Base-by-base conservation (phyloP, 2,888 invertebrate species). In the Synanthedon andrenaeformis region DNA sequence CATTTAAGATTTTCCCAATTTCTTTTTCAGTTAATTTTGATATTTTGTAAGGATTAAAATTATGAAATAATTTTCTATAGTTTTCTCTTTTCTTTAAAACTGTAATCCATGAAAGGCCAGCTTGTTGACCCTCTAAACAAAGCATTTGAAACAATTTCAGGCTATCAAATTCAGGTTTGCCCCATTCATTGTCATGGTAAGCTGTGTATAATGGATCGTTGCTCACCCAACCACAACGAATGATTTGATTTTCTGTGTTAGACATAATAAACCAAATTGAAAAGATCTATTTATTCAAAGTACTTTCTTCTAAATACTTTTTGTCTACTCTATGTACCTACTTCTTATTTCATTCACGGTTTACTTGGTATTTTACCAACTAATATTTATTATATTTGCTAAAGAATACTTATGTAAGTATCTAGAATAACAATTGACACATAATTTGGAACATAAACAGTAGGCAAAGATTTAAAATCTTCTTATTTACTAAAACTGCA, bases 171-270 rank as follows among this genome's bases (percentile, higher is more conserved):
- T 73, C 66, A 52, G 83, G 83, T 60, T 65, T 68, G 28, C 85
- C 85, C 85, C 85, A 86, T 68, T 86, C 85, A 60, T 74, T 72
- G 58, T 86, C 85, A 58, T 86, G 85, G 54, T 86, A 85, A 23
- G 61, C 59, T 54, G 81, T 76, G 56, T 86, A 86, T 6, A 74
- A 54, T 42, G 76, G 75, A 62, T 85, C 80, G 55, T 76, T 60
- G 55, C 62, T 75, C 52, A 85, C 50, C 85, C 85, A 86, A 51
- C 59, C 64, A 64, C 85, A 86, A 14, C 45, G 45, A 12, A 45
- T 45, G n/a, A 3, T 45, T 11, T 12, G n/a, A 45, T 14, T 45
- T 45, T 12, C n/a, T 45, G 14, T 13, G 6, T 45, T 35, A 35
- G 35, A 35, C 35, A 35, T 35, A 35, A 35, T 35, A 35, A 35